phyloP scores from a whole-genome alignment of 2,797 vertebrate species.

The Mus spretus region DNA sequence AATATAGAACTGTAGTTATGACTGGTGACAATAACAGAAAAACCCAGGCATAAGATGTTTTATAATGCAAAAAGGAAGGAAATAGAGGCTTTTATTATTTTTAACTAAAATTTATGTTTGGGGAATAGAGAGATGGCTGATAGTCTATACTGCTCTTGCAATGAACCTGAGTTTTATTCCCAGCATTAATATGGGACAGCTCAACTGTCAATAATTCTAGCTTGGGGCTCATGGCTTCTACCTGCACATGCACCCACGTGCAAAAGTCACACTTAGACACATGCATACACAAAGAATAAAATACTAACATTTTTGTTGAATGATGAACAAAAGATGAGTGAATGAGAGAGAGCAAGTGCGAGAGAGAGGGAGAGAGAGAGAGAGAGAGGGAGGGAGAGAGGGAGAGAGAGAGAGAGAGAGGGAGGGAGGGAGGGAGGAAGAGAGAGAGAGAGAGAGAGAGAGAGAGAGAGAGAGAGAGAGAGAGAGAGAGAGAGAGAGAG shows the following conservation, averaged over 20 bases:
- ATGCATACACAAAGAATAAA: neutral
- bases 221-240: neutral
- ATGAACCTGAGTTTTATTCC: neutral
- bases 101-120: neutral
- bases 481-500: neutral
- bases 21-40: constrained; percentile 20
- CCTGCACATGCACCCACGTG: no score
- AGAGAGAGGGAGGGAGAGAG: no score
- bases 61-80: constrained; percentile 35
- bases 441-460: neutral
- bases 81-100: neutral
- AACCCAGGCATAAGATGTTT: constrained; percentile 17
- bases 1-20: constrained; percentile 27
- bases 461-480: neutral
- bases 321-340: neutral
- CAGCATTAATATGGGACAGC: neutral
- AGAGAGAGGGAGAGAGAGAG: neutral
- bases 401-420: no score
- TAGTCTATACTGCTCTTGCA: neutral
- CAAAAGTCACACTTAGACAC: neutral
- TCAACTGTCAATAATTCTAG: neutral
- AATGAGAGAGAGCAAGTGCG: neutral
- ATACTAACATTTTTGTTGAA: neutral
- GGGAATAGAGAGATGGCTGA: neutral
- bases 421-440: neutral